Conservation (phyloP, 2,888 invertebrate genomes). For the Onthophagus sagittarius region DNA sequence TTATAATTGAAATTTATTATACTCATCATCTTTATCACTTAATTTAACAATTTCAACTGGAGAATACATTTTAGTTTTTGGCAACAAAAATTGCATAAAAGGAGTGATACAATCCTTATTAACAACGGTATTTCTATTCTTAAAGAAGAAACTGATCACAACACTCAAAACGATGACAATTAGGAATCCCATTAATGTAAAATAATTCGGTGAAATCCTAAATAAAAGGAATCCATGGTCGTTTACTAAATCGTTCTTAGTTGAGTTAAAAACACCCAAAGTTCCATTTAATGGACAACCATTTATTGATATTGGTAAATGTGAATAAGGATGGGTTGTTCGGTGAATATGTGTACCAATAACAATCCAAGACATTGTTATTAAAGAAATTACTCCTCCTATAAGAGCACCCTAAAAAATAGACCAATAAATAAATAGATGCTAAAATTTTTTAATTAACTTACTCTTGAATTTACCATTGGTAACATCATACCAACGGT, state of each 20-base stretch:
- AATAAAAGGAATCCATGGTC: constrained; percentile 52
- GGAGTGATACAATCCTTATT: constrained; percentile 60
- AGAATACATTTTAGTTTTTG: not conserved
- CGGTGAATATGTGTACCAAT: constrained; percentile 37
- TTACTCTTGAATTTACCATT: constrained; percentile 57
- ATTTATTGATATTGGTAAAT: constrained; percentile 35
- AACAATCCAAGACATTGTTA: constrained; percentile 34
- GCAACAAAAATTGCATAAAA: constrained; percentile 14
- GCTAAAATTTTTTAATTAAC: too few species aligned
- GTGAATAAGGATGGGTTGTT: constrained; percentile 32
- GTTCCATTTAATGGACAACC: constrained; percentile 26
- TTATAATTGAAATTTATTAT: too few species aligned
- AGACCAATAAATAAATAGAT: not conserved
- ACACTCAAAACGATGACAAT: constrained; percentile 59
- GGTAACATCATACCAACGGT: constrained; percentile 64
- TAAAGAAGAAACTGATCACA: constrained; percentile 60
- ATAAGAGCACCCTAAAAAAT: constrained; percentile 42
- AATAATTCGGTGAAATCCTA: constrained; percentile 64
- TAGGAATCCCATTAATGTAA: constrained; percentile 59
- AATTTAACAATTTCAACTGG: not conserved
- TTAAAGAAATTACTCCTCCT: constrained; percentile 23
- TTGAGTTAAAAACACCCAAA: not conserved
- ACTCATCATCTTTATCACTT: too few species aligned
- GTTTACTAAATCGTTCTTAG: not conserved
- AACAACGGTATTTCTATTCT: constrained; percentile 49